These are phyloP conservation scores for Hartigia nigra DNA, from an alignment of 2,888 invertebrate genomes.

Conservation along the genomic window DNA sequence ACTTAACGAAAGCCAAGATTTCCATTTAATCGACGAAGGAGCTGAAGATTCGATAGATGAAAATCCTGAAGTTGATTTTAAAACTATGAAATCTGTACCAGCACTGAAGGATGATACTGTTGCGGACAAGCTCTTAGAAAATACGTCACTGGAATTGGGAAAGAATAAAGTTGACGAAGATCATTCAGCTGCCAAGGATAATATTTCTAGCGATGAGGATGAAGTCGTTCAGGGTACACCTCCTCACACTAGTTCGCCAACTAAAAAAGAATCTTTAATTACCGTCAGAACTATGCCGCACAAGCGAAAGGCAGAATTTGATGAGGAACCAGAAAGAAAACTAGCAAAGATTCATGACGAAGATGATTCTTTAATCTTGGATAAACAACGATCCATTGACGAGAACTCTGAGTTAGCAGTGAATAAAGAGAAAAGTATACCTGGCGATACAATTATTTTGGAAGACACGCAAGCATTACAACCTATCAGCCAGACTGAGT, in stretches of 20 bases:
- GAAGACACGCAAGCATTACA: not conserved
- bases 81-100: not conserved
- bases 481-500: not conserved
- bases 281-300: constrained; percentile 7
- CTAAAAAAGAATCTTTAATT: constrained; percentile 19
- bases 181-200: constrained; percentile 1
- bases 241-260: constrained; percentile 23
- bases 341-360: constrained; percentile 22
- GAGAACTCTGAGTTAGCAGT: not conserved
- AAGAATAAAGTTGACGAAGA: not conserved
- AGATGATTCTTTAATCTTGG: constrained; percentile 12
- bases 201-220: constrained; percentile 30
- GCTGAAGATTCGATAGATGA: constrained; percentile 24
- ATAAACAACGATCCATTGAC: not conserved
- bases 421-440: not conserved
- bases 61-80: constrained; percentile 13
- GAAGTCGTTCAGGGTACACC: constrained; percentile 44
- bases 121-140: not conserved
- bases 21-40: constrained; percentile 37
- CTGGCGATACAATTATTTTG: not conserved
- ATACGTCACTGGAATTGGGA: not conserved
- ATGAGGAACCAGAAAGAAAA: constrained; percentile 34
- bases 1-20: constrained; percentile 50
- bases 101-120: constrained; percentile 3
- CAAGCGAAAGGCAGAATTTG: constrained; percentile 35